phyloP scores from a whole-genome alignment of 2,888 invertebrate genomes.

The Amorpha juglandis region DNA sequence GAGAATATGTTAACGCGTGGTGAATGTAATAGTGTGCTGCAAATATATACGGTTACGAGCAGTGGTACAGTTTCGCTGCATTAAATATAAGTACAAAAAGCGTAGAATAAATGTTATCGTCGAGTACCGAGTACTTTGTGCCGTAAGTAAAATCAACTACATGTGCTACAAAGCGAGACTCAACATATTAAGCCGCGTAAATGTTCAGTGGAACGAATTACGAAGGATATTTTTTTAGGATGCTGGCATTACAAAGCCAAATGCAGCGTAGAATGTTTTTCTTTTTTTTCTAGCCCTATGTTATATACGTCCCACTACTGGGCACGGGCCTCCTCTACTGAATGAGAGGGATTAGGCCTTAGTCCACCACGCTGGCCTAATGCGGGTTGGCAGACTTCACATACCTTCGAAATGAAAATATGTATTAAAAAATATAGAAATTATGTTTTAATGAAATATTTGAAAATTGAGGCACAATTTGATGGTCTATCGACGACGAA shows the following conservation, averaged over 20 bases:
- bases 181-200: background rate
- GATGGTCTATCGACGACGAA: too few species aligned
- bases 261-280: background rate
- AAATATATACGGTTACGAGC: slow-evolving; percentile 1
- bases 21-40: background rate
- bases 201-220: slow-evolving; percentile 3
- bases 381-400: too few species aligned
- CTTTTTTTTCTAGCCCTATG: too few species aligned
- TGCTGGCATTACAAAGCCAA: background rate
- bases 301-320: too few species aligned
- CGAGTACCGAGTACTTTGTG: background rate
- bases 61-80: slow-evolving; percentile 11
- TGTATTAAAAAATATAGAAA: too few species aligned
- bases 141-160: slow-evolving; percentile 4
- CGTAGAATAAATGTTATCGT: slow-evolving; percentile 12
- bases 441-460: too few species aligned
- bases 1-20: background rate
- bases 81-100: slow-evolving; percentile 6
- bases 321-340: too few species aligned
- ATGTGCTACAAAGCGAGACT: slow-evolving; percentile 7
- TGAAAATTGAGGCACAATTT: too few species aligned
- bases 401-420: too few species aligned
- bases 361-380: too few species aligned
- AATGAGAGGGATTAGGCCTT: too few species aligned
- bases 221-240: background rate